Base-by-base conservation (phyloP, 2,113 vertebrate genomes). In the Melanocharis versteri region DNA sequence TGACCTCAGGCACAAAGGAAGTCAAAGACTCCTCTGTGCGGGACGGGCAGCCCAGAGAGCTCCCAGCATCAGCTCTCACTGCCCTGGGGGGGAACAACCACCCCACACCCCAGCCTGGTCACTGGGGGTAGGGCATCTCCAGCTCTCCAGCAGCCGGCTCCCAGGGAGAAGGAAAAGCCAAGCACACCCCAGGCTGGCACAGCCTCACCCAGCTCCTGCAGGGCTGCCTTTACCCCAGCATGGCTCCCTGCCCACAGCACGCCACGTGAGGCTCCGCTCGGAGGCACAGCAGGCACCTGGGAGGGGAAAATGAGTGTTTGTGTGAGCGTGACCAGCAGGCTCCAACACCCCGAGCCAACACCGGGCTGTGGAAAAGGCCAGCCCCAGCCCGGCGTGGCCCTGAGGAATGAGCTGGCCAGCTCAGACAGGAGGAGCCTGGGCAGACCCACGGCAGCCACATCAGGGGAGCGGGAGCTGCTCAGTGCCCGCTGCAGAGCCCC, bases 351-450 rank as follows among this genome's bases (percentile, higher is more conserved):
- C 2, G 1, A 54, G 1, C 31, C 62, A 42, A 28, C 26, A 21
- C 8, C 22, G 5, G 35, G 64, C 35, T 54, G n/a, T 13, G 62
- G 50, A n/a, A 81, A 14, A 51, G n/a, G 73, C 60, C 18, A 60
- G 64, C 21, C 39, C 1, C 1, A 50, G 42, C 45, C 13, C 37
- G 56, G 64, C 24, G 16, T 0, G 0, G 31, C 33, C 54, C 65
- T 14, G 37, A 57, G 21, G 54, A 64, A 72, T 5, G 45, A 68
- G 21, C 20, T 5, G 3, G 5, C 48, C 48, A 39, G 33, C 14
- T 40, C 18, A 18, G 30, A 35, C 3, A 12, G 44, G 40, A 71
- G 56, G 31, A 61, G 16, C 17, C n/a, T 3, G n/a, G 47, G 30
- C n/a, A 47, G 47, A 47, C 8, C 22, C 35, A 30, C 28, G n/a